A percentile compares a stretch with the other conserved stretches of the same genome.
Conservation (phyloP, 2,113 vertebrate genomes). For the Nannospalax galili region DNA sequence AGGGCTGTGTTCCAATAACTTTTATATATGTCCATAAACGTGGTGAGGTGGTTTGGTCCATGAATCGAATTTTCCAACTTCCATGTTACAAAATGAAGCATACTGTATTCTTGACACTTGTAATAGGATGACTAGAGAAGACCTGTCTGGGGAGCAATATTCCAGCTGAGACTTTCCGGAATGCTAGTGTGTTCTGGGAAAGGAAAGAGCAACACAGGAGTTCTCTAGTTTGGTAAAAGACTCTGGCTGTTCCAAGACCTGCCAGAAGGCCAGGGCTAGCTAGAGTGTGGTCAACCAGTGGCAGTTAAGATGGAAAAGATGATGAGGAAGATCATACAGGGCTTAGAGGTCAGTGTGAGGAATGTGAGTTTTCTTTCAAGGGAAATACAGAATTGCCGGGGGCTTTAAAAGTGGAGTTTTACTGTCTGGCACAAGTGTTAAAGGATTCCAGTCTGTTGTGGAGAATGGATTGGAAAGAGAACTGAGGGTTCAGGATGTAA, state of each 20-base stretch:
- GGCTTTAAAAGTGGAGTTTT: not conserved
- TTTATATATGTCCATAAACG: not conserved
- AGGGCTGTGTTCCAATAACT: not conserved
- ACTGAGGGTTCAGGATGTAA: not conserved
- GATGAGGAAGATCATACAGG: not conserved
- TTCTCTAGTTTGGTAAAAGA: not conserved
- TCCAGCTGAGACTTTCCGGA: not conserved
- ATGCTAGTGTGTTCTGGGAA: constrained; percentile 20
- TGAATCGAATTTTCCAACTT: not conserved
- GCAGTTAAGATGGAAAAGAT: not conserved
- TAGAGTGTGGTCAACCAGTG: not conserved
- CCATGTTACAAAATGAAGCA: not conserved
- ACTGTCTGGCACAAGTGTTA: not conserved
- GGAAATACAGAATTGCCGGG: not conserved
- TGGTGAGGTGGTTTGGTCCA: not conserved
- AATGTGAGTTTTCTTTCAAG: not conserved
- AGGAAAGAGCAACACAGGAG: not conserved
- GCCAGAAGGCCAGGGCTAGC: not conserved
- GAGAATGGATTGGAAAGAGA: not conserved
- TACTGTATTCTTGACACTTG: not conserved
- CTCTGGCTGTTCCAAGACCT: not conserved
- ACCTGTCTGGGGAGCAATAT: not conserved
- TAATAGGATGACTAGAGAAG: not conserved
- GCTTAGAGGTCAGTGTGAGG: not conserved
- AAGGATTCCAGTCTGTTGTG: not conserved